Evolutionary conservation across 2,888 invertebrate genomes (phyloP), one percentile per base, ranked within the genome.

Genomic region (Ctena decussata): DNA sequence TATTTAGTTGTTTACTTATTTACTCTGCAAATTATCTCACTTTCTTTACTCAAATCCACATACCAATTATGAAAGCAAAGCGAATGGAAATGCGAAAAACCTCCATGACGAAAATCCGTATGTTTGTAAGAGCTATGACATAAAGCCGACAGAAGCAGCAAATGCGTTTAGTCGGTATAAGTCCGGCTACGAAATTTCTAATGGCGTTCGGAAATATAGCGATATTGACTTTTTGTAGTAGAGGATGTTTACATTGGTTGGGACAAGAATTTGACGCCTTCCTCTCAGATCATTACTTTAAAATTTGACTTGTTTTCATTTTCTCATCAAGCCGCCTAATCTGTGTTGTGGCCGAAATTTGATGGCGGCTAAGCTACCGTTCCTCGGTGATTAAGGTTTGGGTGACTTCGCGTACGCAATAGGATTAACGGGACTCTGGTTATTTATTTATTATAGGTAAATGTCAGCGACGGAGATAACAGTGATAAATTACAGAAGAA

Each of bases 161-260:
- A 15, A 41, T 41, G 41, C 41, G 41, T 41, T n/a, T n/a, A n/a
- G 41, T 41, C 41, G 6, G 8, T 41, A 12, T 3, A 15, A 21
- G 12, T 46, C 12, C 21, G 21, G 46, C 21, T 46, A 46, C 46
- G 18, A 44, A 41, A 15, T 44, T 35, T 24, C 37, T 27, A 71
- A 39, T 71, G 37, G 27, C 6, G 30, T 49, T 46, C 46, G 73
- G 73, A 73, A 73, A 46, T 73, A n/a, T 3, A 12, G 3, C n/a
- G 30, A 18, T 32, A 18, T 32, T 73, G 30, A 73, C 46, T 46
- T 73, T n/a, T 46, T 37, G 46, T 46, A 73, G 65, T 49, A 24
- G 0, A 41, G 73, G 73, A 73, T 73, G 73, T 73, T 73, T 73
- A 24, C 37, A 46, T 73, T 44, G 46, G 73, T 46, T 44, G 73